Evolutionary conservation across 2,797 vertebrate genomes (phyloP), one percentile per base, ranked within the genome.

Genomic region (Halcyon badia): DNA sequence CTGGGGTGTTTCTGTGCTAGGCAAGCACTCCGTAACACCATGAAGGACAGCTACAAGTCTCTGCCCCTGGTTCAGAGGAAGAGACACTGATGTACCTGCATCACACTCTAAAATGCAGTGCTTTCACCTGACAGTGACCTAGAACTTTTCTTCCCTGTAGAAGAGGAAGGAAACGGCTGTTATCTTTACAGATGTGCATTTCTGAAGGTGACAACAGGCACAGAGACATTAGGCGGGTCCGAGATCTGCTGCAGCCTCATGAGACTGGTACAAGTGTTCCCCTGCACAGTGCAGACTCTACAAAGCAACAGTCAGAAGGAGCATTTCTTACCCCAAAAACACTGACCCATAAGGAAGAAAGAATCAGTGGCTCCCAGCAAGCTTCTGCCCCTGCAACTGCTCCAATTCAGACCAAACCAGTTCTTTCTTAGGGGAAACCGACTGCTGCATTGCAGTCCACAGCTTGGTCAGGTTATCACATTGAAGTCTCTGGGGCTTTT

Each of bases 371-470:
- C 44, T 85, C 46, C 72, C 52, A 73, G 28, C 56, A 41, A 51
- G 7, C 31, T 25, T 75, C 76, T 84, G 26, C 14, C 37, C 41
- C 57, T 30, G 22, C 2, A 3, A 11, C 30, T 60, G 52, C 58
- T 66, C 21, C 81, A 57, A 0, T 39, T 92, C n/a, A 58, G 46
- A 60, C 14, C 39, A 21, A 69, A 46, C 2, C 17, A 25, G 16
- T 25, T n/a, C 28, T 44, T 82, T 33, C 69, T 68, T 16, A 28
- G 44, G 58, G 49, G 41, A 58, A 75, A 26, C 19, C 0, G 0
- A 3, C 44, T 70, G 82, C 78, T 93, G 90, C 91, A 81, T 41
- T 96, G 94, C 91, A 91, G 87, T 56, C 37, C 87, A 60, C 76
- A 78, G 76, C 64, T 80, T 51, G 71, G 64, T 79, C 48, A 39